Evolutionary conservation across 2,888 invertebrate genomes (phyloP), one percentile per base, ranked within the genome.

Genomic region (Eupsilia transversa): DNA sequence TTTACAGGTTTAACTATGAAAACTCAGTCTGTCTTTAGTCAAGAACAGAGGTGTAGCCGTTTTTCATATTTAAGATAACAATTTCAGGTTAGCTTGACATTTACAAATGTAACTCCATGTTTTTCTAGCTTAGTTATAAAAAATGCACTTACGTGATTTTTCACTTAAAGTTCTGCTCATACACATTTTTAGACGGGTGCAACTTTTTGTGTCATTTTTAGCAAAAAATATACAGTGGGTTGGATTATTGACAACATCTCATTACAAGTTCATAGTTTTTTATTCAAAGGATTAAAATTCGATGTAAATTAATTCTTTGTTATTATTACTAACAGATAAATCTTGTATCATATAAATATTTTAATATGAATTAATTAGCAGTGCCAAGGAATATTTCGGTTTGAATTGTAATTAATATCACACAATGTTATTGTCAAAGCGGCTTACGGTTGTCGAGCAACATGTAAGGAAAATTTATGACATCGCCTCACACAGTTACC

Each of bases 281-380:
- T 74, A 52, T 71, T 54, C n/a, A 35, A 52, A 63, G 66, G 69
- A 82, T 79, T 85, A 71, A 73, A 60, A 86, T 35, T 74, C 14
- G 43, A 79, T 79, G 71, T 67, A 77, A 74, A 85, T 85, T 27
- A 65, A 65, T 72, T 74, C 61, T 65, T 64, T 76, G 72, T 74
- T 72, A 70, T 68, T 65, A 59, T 72, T 33, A 69, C 27, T n/a
- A 52, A 77, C 20, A 61, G 30, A 77, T 80, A 70, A 77, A 70
- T 77, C 30, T 75, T 5, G 71, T 46, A 61, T 70, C 14, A 38
- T 56, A 43, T 74, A 59, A 38, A 65, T 71, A 71, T 69, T 71
- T 77, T 43, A 74, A 38, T 20, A 52, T 74, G 35, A 57, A 76
- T 81, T 72, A 64, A 74, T 78, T 66, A 80, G 46, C 46, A 20